A percentile compares a stretch with the other conserved stretches of the same genome.
phyloP scores from a whole-genome alignment of 2,113 vertebrate genomes.

The Pterophyllum scalare region DNA sequence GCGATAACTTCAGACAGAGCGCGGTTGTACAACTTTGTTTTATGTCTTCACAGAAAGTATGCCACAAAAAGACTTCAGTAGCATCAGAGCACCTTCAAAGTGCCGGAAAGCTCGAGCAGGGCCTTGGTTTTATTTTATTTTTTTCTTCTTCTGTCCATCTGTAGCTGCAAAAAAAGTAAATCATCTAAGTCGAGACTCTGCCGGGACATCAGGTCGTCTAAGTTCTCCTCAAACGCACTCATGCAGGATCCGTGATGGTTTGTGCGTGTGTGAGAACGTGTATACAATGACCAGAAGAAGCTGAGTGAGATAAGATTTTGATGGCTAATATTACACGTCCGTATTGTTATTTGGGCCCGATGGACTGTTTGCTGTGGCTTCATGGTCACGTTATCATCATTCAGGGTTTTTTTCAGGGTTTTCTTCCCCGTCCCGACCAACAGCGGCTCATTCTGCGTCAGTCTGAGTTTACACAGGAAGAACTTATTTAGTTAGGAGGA shows the following conservation, averaged over 20 bases:
- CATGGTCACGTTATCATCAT: background rate
- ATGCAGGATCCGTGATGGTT: background rate
- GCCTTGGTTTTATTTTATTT: constrained; percentile 24
- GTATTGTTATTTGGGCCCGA: background rate
- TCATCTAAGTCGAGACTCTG: constrained; percentile 43
- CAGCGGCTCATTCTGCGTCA: background rate
- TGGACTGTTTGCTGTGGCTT: background rate
- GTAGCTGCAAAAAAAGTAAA: constrained; percentile 28
- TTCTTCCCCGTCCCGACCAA: background rate
- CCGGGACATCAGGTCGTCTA: constrained; percentile 5
- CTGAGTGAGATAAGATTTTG: background rate
- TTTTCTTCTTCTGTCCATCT: constrained; percentile 9
- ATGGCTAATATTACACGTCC: background rate
- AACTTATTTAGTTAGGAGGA: background rate
- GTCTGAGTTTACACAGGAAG: background rate
- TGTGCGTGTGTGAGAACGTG: background rate
- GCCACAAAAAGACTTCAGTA: constrained; percentile 42
- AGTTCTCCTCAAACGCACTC: constrained; percentile 24
- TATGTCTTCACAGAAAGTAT: constrained; percentile 51
- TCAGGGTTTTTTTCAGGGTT: background rate
- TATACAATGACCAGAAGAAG: background rate
- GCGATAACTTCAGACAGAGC: constrained; percentile 55
- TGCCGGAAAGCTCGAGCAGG: constrained; percentile 37
- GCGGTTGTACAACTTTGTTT: constrained; percentile 54
- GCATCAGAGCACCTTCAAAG: constrained; percentile 64